Base-by-base conservation (phyloP, 1,140 invertebrate species). In the Cydia pomonella region DNA sequence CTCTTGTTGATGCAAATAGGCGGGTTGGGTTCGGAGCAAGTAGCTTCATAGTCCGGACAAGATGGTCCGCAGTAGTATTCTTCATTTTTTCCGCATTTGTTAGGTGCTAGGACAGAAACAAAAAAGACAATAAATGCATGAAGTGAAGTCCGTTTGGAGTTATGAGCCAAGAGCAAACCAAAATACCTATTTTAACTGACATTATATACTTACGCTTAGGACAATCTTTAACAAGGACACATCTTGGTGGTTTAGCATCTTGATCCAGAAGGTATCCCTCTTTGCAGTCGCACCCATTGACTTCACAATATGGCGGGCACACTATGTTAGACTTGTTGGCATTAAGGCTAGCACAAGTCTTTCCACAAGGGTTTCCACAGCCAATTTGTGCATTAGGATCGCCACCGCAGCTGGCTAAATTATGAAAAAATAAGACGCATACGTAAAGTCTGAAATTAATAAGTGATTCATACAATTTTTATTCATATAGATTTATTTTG, bases 351-450 rank as follows among this genome's bases (percentile, higher is more conserved):
- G 27, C 64, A 66, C 64, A 66, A n/a, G 64, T 66, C 27, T 66
- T 66, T 7, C 64, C 64, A 38, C 64, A 66, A 6, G 64, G 64
- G 29, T 66, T 66, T 29, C 64, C 64, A 33, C 64, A 66, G 6
- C 64, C 64, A 18, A 13, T 66, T 66, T 66, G 29, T 66, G 64
- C 64, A 33, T 66, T 66, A 66, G 64, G 64, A 4, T 66, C 64
- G 9, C 27, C 29, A 33, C 64, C 64, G 16, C 64, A 66, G 64
- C 64, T 38, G 13, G 64, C 64, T 66, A 27, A 64, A 64, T 0
- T 1, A 27, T 27, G n/a, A 18, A 64, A n/a, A 63, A 10, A 25
- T 59, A 44, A 44, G 7, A 4, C n/a, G n/a, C n/a, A n/a, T n/a
- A n/a, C n/a, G n/a, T n/a, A n/a, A n/a, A n/a, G n/a, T n/a, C n/a